Conservation (phyloP, 2,113 vertebrate genomes). For the Jacana jacana region DNA sequence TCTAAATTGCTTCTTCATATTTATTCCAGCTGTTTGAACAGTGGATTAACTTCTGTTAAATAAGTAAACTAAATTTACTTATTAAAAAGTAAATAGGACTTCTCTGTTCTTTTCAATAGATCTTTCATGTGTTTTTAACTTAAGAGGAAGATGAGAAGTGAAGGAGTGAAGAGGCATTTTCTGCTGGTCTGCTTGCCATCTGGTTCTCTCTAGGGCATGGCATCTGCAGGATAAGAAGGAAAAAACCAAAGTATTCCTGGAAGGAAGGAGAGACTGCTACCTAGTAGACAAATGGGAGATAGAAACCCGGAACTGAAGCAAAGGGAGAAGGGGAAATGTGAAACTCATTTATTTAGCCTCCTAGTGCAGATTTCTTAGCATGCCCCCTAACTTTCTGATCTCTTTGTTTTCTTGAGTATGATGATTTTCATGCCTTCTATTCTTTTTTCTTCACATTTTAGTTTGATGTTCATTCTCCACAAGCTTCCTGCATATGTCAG, state of each 20-base stretch:
- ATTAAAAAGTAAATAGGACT: constrained; percentile 67
- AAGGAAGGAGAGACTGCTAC: constrained; percentile 67
- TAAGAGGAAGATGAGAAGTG: constrained; percentile 59
- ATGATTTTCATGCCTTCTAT: constrained; percentile 73
- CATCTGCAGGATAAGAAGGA: constrained; percentile 66
- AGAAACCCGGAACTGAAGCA: constrained; percentile 62
- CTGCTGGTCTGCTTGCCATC: constrained; percentile 71
- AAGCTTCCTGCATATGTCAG: constrained; percentile 19
- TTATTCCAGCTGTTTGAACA: constrained; percentile 44
- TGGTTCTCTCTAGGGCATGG: constrained; percentile 66
- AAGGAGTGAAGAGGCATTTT: constrained; percentile 60
- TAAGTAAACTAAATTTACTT: constrained; percentile 54
- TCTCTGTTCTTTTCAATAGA: constrained; percentile 60
- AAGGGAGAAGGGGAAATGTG: constrained; percentile 60
- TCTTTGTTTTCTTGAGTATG: constrained; percentile 65
- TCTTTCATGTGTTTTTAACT: constrained; percentile 71
- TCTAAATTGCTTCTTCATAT: constrained; percentile 29
- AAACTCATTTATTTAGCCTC: constrained; percentile 75
- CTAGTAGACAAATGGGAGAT: constrained; percentile 70
- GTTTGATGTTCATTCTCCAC: constrained; percentile 54
- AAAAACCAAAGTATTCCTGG: constrained; percentile 67
- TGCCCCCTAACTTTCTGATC: constrained; percentile 66
- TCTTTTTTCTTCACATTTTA: constrained; percentile 43
- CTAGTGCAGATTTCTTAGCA: constrained; percentile 70
- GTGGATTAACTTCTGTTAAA: constrained; percentile 63